Evolutionary conservation across 2,888 invertebrate genomes (phyloP), one percentile per base, ranked within the genome.

Genomic region (Cremastobaeus sp.): DNA sequence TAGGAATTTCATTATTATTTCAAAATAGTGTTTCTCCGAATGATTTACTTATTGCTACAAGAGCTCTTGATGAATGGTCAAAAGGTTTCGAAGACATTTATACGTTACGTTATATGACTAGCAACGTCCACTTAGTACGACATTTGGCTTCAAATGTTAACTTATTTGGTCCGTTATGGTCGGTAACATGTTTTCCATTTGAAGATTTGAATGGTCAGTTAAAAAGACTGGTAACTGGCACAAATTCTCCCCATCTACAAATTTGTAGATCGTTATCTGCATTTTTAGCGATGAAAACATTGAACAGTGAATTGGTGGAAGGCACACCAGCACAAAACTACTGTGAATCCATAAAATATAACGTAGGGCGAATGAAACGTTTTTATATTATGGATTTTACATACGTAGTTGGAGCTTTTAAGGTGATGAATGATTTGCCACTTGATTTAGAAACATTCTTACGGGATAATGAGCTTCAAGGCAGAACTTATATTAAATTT

Each of bases 131-230:
- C 57, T 17, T 64, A 2, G 9, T 82, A 6, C 50, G 75, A 4
- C 80, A 82, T 65, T 66, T 80, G 18, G 14, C 71, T n/a, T 32
- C 71, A 4, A 59, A 39, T 14, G 79, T 80, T 0, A n/a, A 14
- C 1, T 28, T 12, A 14, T 62, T 70, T 55, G 62, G 70, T 8
- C 62, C 62, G 14, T 35, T 70, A 9, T 62, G 41, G 47, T 32
- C 18, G 35, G n/a, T 35, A 4, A 20, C 32, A 0, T 69, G 69
- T 34, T 69, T 62, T 41, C 60, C 60, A 5, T 48, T 62, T 6
- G 62, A 69, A 41, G 41, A 54, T 35, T 21, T 62, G 20, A 62
- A 64, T 41, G 70, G 70, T 2, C 8, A 43, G 2, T 32, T 69
- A 12, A 70, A 57, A 37, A 35, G n/a, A n/a, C 25, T 54, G 12